Evolutionary conservation across 2,113 vertebrate genomes (phyloP).

Genomic region (Pteruthius melanotis): DNA sequence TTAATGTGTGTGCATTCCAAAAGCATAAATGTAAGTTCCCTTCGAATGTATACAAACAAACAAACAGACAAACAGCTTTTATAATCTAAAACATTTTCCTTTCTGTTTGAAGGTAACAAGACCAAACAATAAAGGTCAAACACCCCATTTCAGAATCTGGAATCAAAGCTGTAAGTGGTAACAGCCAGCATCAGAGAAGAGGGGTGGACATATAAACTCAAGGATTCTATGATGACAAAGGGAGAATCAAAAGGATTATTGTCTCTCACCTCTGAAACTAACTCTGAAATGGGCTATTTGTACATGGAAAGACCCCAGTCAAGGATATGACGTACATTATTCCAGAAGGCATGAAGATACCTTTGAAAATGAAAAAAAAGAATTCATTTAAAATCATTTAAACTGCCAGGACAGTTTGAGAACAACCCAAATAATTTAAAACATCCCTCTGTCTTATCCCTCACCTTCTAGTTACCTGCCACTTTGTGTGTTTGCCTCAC

Average conservation of each 20-base stretch:
- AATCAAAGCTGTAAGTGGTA: background rate
- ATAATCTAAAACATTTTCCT: background rate
- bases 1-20: background rate
- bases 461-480: background rate
- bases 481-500: background rate
- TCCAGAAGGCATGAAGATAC: background rate
- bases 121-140: background rate
- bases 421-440: background rate
- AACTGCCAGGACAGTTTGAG: background rate
- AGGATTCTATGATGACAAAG: background rate
- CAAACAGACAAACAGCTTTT: background rate
- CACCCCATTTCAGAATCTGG: background rate
- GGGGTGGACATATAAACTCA: background rate
- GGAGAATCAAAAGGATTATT: background rate
- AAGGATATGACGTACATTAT: background rate
- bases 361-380: background rate
- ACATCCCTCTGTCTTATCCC: background rate
- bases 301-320: background rate
- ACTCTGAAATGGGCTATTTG: background rate
- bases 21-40: background rate
- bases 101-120: background rate
- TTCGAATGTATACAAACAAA: background rate
- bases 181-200: background rate
- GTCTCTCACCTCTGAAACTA: background rate
- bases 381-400: background rate